Base-by-base conservation (phyloP, 2,888 invertebrate species). In the Caenorhabditis sp. region DNA sequence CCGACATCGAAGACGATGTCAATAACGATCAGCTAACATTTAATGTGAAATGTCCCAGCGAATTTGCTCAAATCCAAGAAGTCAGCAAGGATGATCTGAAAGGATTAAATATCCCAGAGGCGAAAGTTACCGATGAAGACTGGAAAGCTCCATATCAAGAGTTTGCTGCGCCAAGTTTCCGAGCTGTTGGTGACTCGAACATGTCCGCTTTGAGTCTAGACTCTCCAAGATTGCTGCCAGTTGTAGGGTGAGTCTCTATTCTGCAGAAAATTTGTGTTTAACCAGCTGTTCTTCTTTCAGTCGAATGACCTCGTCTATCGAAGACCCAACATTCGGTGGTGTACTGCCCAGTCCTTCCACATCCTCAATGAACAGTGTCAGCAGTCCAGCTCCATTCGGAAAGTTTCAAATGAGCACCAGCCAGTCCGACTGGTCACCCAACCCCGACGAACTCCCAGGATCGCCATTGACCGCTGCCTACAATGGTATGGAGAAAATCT, bases 1-100 rank as follows among this genome's bases (percentile, higher is more conserved):
- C 85, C 22, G 87, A 87, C 19, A 84, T 85, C 19, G 87, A 85
- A 28, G 87, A 86, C 47, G 88, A 88, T 51, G 86, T 87, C 10
- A 85, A 85, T n/a, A 86, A 80, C 56, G 88, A 88, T 66, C 87
- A 88, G 26, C 82, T 89, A n/a, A 85, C 89, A 6, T 86, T 85
- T 74, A 88, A 88, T 68, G 85, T 87, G 5, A 85, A 87, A 61
- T 89, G 89, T 61, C 89, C 89, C 5, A 82, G 76, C 5, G 89
- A 89, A 63, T 89, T 87, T 41, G 88, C 89, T 12, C 79, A 85
- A 72, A 87, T 89, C 58, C 77, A 81, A 6, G 82, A 86, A 56
- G 77, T 86, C 10, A 75, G 85, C 4, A 75, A 76, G 26, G 75
- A 66, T 14, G 89, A 89, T 16, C 75, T 88, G 70, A 76, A 56